Conservation (phyloP, 2,888 invertebrate species). For the Pyrgus malvae region DNA sequence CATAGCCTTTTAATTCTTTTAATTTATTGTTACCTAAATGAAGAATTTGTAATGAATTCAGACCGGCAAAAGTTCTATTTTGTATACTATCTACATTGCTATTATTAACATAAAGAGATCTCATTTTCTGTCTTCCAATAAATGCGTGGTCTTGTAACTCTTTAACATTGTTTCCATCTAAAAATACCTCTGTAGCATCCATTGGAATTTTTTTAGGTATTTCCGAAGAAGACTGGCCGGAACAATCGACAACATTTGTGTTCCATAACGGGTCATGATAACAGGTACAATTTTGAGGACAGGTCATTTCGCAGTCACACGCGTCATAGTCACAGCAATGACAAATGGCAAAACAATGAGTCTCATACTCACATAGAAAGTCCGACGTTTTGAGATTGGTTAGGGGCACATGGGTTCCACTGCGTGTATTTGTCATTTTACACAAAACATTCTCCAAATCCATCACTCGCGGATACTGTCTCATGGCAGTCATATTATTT, state of each 20-base stretch:
- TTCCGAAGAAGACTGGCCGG: conserved; percentile 88
- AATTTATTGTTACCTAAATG: conserved; percentile 94
- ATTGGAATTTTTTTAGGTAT: conserved; percentile 94
- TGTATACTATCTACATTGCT: conserved; percentile 92
- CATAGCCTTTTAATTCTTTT: conserved; percentile 89
- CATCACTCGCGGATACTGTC: conserved; percentile 93
- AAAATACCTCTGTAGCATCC: conserved; percentile 95
- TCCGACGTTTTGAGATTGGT: conserved; percentile 90
- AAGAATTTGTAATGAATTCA: conserved; percentile 88
- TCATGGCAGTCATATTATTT: conserved; percentile 90
- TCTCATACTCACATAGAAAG: conserved; percentile 95
- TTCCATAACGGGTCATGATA: conserved; percentile 97
- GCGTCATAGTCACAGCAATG: conserved; percentile 98
- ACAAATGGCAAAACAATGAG: conserved; percentile 96
- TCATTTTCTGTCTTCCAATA: conserved; percentile 94
- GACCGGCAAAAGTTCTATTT: conserved; percentile 94
- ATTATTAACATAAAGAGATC: conserved; percentile 91
- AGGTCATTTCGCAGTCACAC: conserved; percentile 98
- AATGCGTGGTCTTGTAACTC: conserved; percentile 93
- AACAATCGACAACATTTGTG: conserved; percentile 95
- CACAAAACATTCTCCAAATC: conserved; percentile 95
- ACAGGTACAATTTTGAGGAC: conserved; percentile 96
- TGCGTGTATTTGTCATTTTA: conserved; percentile 91
- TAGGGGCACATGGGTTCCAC: conserved; percentile 89
- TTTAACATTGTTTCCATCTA: conserved; percentile 94